A percentile compares a stretch with the other conserved stretches of the same genome.
Conservation (phyloP, 2,888 invertebrate genomes). For the Colletes collaris region DNA sequence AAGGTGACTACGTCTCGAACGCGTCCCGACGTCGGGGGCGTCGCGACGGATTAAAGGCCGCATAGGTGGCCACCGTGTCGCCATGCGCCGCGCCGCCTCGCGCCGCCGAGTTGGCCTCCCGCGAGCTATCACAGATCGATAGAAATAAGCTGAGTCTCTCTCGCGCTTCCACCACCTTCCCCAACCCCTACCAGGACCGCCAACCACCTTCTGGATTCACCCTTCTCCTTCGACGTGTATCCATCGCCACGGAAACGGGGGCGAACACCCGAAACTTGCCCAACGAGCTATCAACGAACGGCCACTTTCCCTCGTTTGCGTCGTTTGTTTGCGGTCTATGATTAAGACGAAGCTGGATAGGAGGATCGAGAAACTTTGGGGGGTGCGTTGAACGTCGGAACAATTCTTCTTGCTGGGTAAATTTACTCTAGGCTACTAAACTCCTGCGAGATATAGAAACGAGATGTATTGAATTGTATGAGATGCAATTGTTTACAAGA, state of each 20-base stretch:
- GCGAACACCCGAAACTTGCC: slow-evolving; percentile 38
- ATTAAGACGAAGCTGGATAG: too few relatives aligned
- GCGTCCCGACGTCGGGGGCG: slow-evolving; percentile 71
- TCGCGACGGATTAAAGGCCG: slow-evolving; percentile 78
- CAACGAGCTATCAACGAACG: neutral
- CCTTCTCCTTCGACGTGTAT: slow-evolving; percentile 11
- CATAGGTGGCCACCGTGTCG: slow-evolving; percentile 74
- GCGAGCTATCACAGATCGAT: slow-evolving; percentile 77
- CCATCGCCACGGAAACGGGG: slow-evolving; percentile 37
- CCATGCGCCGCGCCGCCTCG: slow-evolving; percentile 72
- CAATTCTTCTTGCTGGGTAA: too few relatives aligned
- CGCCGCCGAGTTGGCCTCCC: slow-evolving; percentile 61
- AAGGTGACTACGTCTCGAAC: slow-evolving; percentile 34
- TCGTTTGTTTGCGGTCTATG: too few relatives aligned
- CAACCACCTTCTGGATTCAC: neutral
- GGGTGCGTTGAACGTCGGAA: too few relatives aligned
- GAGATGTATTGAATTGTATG: too few relatives aligned
- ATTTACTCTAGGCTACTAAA: too few relatives aligned
- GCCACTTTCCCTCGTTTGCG: slow-evolving; percentile 7
- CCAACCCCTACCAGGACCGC: slow-evolving; percentile 13
- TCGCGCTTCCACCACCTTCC: slow-evolving; percentile 60
- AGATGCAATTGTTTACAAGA: too few relatives aligned
- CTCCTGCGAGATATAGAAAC: too few relatives aligned
- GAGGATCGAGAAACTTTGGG: too few relatives aligned
- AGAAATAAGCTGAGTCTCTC: slow-evolving; percentile 75